phyloP scores from a whole-genome alignment of 2,888 invertebrate genomes.

The Orthosia cruda region DNA sequence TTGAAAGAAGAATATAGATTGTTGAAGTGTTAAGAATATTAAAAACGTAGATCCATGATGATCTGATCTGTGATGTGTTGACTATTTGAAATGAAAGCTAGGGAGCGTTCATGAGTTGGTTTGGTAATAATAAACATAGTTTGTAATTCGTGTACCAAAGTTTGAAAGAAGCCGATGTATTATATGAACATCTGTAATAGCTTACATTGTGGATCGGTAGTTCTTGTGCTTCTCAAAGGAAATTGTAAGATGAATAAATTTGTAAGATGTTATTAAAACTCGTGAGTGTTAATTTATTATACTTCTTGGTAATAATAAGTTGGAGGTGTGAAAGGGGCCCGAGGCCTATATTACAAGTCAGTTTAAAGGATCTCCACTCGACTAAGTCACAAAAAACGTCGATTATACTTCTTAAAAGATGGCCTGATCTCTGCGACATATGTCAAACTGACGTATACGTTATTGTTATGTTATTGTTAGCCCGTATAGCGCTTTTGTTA shows the following conservation, averaged over 20 bases:
- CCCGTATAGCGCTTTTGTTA: too few relatives aligned
- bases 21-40: not conserved
- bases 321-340: not conserved
- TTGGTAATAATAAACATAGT: not conserved
- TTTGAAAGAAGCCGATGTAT: not conserved
- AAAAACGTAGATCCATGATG: not conserved
- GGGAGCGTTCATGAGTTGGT: not conserved
- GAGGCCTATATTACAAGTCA: too few relatives aligned
- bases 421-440: too few relatives aligned
- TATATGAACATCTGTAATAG: conserved; percentile 14
- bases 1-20: not conserved
- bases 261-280: conserved; percentile 10
- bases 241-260: not conserved
- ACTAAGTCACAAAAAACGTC: too few relatives aligned
- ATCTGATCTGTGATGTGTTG: conserved; percentile 16
- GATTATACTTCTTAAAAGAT: too few relatives aligned
- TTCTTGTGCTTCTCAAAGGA: not conserved
- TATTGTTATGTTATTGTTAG: too few relatives aligned
- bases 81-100: not conserved
- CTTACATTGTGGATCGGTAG: not conserved
- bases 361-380: too few relatives aligned
- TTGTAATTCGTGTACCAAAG: not conserved
- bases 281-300: not conserved
- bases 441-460: too few relatives aligned
- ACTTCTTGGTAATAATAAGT: not conserved